These are phyloP conservation scores for Synergus umbraculus DNA, from an alignment of 2,888 invertebrate species.

Conservation along the genomic window DNA sequence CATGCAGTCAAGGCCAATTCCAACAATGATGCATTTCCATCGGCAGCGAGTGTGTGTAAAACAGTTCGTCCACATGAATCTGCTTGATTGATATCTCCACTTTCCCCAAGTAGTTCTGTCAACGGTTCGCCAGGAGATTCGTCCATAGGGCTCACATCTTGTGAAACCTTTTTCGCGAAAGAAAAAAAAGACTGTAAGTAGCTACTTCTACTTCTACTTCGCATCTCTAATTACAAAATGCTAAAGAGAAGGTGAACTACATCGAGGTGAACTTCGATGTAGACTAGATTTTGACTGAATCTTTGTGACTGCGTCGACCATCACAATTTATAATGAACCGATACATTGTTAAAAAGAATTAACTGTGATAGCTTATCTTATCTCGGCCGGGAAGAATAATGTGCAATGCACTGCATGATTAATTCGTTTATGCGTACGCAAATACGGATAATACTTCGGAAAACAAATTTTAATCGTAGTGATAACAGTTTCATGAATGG, in stretches of 20 bases:
- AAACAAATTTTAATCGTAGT: constrained; percentile 14
- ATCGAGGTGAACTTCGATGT: not conserved
- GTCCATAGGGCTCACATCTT: constrained; percentile 74
- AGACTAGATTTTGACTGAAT: not conserved
- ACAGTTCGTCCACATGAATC: constrained; percentile 84
- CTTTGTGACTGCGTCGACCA: constrained; percentile 18
- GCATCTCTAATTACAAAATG: not conserved
- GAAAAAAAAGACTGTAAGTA: constrained; percentile 8
- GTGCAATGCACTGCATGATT: constrained; percentile 3
- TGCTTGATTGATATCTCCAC: constrained; percentile 78
- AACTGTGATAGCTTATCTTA: constrained; percentile 31
- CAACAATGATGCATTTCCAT: constrained; percentile 85
- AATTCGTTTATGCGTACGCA: constrained; percentile 13
- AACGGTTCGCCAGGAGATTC: constrained; percentile 76
- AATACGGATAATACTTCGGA: constrained; percentile 8
- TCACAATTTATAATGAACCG: constrained; percentile 8
- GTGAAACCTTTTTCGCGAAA: constrained; percentile 68
- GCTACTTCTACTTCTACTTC: not conserved
- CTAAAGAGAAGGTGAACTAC: not conserved
- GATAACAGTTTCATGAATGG: constrained; percentile 24
- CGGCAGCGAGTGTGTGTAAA: constrained; percentile 87
- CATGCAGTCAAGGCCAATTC: constrained; percentile 83
- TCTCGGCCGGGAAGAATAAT: constrained; percentile 12
- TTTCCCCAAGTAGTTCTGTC: constrained; percentile 76
- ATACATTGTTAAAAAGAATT: constrained; percentile 14